These are phyloP conservation scores for Megalurothrips usitatus DNA, from an alignment of 2,888 invertebrate genomes.

Conservation along the genomic window DNA sequence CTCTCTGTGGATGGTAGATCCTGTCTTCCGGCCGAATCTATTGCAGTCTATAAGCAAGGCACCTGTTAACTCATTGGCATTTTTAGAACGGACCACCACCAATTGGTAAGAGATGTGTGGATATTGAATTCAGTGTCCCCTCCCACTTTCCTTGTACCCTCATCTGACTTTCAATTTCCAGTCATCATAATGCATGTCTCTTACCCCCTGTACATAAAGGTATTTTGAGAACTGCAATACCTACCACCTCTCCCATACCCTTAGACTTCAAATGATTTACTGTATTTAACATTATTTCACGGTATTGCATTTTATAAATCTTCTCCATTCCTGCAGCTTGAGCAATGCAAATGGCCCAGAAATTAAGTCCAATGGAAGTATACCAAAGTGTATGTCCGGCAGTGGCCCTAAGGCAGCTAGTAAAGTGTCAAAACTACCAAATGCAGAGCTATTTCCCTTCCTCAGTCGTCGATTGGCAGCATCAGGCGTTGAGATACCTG, in stretches of 20 bases:
- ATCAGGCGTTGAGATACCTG: constrained; percentile 41
- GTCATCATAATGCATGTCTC: neutral
- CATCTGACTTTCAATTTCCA: neutral
- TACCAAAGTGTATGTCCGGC: neutral
- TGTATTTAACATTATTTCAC: neutral
- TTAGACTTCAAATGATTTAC: neutral
- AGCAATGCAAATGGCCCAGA: neutral
- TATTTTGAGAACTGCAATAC: too few relatives aligned
- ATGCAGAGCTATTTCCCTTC: constrained; percentile 78
- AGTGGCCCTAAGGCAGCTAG: neutral
- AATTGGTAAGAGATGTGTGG: constrained; percentile 36
- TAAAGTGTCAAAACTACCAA: constrained; percentile 52
- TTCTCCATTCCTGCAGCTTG: neutral
- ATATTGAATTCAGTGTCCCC: constrained; percentile 29
- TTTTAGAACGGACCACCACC: constrained; percentile 50
- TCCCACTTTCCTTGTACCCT: neutral
- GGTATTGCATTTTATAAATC: neutral
- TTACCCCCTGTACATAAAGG: neutral
- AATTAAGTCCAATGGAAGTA: neutral
- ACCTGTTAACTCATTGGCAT: constrained; percentile 68
- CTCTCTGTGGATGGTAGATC: constrained; percentile 93
- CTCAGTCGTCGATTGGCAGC: constrained; percentile 59
- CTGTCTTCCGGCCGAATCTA: constrained; percentile 81
- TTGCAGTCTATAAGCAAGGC: constrained; percentile 85
- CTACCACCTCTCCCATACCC: neutral